phyloP scores from a whole-genome alignment of 1,140 invertebrate genomes.

The Anastrepha obliqua region DNA sequence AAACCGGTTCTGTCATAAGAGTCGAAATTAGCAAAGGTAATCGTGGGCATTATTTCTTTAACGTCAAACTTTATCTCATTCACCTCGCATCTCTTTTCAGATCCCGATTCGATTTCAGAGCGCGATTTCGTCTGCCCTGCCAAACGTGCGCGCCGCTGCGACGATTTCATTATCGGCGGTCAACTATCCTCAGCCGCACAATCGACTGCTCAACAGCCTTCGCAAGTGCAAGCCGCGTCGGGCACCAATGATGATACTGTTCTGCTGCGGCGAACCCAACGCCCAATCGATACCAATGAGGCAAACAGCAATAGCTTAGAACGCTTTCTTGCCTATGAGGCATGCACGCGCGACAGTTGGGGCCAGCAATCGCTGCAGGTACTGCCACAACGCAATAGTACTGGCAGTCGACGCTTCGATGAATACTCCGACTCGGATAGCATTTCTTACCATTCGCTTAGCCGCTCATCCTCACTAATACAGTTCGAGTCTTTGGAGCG shows the following conservation, averaged over 20 bases:
- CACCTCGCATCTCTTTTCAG: slow-evolving; percentile 62
- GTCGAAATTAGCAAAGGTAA: slow-evolving; percentile 75
- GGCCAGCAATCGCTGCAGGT: slow-evolving; percentile 61
- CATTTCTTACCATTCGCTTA: slow-evolving; percentile 77
- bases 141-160: slow-evolving; percentile 82
- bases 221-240: slow-evolving; percentile 8
- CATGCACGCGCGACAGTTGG: slow-evolving; percentile 62
- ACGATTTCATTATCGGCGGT: slow-evolving; percentile 63
- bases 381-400: slow-evolving; percentile 63
- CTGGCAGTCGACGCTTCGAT: slow-evolving; percentile 69
- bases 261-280: slow-evolving; percentile 62
- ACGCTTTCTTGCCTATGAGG: slow-evolving; percentile 64
- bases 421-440: slow-evolving; percentile 76
- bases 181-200: slow-evolving; percentile 9
- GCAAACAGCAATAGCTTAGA: slow-evolving; percentile 65
- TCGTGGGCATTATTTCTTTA: neutral
- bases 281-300: slow-evolving; percentile 59
- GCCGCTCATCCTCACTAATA: slow-evolving; percentile 84
- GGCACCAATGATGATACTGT: slow-evolving; percentile 64
- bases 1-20: slow-evolving; percentile 77
- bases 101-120: slow-evolving; percentile 81
- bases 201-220: neutral
- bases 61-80: neutral
- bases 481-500: slow-evolving; percentile 84
- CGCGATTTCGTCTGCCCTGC: slow-evolving; percentile 86